These are phyloP conservation scores for Crotalus helleri DNA, from an alignment of 2,113 vertebrate genomes.

Conservation along the genomic window DNA sequence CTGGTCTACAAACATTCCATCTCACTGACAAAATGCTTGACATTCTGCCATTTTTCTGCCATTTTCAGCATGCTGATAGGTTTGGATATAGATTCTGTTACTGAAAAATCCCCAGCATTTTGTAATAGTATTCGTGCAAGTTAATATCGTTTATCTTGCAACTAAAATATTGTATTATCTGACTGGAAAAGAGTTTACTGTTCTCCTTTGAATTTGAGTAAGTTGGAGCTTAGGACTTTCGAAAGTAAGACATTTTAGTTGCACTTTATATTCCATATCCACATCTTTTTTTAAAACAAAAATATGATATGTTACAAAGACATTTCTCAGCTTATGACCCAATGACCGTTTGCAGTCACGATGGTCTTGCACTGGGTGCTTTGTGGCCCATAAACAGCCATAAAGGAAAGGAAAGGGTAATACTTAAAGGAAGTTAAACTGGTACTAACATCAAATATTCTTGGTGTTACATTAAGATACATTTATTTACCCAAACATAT, in stretches of 20 bases:
- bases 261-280: background rate
- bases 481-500: background rate
- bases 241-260: background rate
- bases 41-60: background rate
- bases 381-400: too few species aligned
- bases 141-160: background rate
- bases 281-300: background rate
- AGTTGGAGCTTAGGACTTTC: background rate
- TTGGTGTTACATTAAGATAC: background rate
- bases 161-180: background rate
- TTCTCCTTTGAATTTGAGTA: background rate
- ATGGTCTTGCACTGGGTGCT: too few species aligned
- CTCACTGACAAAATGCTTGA: background rate
- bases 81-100: background rate
- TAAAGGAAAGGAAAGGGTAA: background rate
- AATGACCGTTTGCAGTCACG: too few species aligned
- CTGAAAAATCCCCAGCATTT: background rate
- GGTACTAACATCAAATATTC: background rate
- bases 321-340: too few species aligned
- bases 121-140: background rate
- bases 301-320: background rate
- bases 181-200: background rate
- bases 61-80: background rate
- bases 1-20: background rate
- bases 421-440: background rate